Conservation (phyloP, 1,140 invertebrate species). For the Drosophila oshimai region DNA sequence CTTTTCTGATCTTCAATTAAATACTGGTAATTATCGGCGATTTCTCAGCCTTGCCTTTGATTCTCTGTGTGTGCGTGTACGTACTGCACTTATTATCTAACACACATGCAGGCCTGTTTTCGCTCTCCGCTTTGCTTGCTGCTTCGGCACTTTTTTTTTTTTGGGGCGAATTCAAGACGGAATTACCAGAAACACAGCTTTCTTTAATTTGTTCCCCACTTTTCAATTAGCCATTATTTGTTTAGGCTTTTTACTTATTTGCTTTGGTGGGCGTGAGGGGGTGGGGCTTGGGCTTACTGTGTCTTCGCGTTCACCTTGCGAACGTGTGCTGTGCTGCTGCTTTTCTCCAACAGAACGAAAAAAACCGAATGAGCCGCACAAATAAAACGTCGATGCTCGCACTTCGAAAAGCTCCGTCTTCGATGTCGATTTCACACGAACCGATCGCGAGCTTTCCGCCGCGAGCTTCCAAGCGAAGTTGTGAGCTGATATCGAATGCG, state of each 20-base stretch:
- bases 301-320: slow-evolving; percentile 68
- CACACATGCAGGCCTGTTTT: slow-evolving; percentile 26
- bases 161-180: slow-evolving; percentile 6
- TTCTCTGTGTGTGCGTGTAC: background rate
- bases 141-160: slow-evolving; percentile 55
- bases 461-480: slow-evolving; percentile 44
- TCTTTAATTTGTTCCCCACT: background rate
- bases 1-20: slow-evolving; percentile 21
- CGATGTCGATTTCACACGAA: slow-evolving; percentile 38
- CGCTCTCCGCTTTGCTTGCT: slow-evolving; percentile 25
- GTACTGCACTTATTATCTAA: slow-evolving; percentile 63
- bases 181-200: background rate
- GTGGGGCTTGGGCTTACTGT: slow-evolving; percentile 48
- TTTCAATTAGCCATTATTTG: slow-evolving; percentile 7
- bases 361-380: slow-evolving; percentile 68
- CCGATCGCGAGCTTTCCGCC: slow-evolving; percentile 36
- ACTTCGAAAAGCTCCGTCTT: slow-evolving; percentile 59
- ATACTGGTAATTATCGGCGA: background rate
- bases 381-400: slow-evolving; percentile 50
- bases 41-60: background rate
- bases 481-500: slow-evolving; percentile 47
- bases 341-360: slow-evolving; percentile 67
- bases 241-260: slow-evolving; percentile 21
- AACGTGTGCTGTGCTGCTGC: slow-evolving; percentile 67
- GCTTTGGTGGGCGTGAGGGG: background rate